phyloP scores from a whole-genome alignment of 2,797 vertebrate genomes.

The Sciurus vulgaris region DNA sequence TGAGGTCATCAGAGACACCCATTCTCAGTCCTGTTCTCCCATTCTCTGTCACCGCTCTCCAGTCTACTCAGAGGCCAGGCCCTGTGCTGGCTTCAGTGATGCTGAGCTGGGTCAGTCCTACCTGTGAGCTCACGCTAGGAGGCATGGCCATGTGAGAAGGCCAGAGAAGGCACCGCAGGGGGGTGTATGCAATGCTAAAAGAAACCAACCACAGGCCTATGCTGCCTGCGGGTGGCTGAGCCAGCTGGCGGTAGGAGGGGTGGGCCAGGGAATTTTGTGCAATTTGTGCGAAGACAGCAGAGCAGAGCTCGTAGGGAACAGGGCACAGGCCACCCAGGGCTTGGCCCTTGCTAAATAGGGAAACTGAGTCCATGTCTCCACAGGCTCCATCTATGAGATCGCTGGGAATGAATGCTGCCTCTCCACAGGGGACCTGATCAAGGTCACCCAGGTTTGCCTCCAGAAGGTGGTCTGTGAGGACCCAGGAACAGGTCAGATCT shows the following conservation, averaged over 20 bases:
- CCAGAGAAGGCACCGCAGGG: not conserved
- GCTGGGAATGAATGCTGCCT: constrained; percentile 94
- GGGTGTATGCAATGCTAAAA: not conserved
- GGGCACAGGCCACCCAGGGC: not conserved
- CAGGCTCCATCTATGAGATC: constrained; percentile 95
- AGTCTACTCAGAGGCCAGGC: not conserved
- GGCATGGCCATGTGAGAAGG: not conserved
- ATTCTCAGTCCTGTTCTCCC: too few relatives aligned
- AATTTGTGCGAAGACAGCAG: not conserved
- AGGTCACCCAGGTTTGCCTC: constrained; percentile 89
- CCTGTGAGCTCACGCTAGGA: not conserved
- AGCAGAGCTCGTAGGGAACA: not conserved
- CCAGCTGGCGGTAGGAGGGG: not conserved
- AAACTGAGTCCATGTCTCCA: not conserved
- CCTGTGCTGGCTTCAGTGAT: not conserved
- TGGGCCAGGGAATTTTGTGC: not conserved
- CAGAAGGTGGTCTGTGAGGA: constrained; percentile 90
- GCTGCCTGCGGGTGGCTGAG: not conserved
- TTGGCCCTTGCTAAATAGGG: not conserved
- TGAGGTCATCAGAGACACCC: too few relatives aligned
- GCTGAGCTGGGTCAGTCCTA: not conserved
- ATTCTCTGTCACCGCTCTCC: too few relatives aligned
- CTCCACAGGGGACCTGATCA: constrained; percentile 95
- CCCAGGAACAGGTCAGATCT: constrained; percentile 83
- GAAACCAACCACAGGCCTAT: not conserved